Percentiles rank a stretch among this genome's conserved stretches.
phyloP scores from a whole-genome alignment of 2,888 invertebrate species.

The Merodon equestris region DNA sequence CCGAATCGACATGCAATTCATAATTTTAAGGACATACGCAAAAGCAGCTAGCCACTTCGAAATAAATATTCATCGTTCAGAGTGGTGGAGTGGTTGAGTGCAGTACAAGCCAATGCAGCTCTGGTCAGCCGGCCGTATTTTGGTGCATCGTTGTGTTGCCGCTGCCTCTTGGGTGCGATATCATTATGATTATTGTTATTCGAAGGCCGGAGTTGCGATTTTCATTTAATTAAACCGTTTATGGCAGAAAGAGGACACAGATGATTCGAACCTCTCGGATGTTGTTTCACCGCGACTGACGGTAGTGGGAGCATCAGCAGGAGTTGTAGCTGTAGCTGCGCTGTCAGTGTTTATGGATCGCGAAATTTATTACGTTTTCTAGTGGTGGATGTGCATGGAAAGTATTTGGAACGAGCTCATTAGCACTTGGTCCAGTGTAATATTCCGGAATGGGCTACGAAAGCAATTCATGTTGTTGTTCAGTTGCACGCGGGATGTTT shows the following conservation, averaged over 20 bases:
- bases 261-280: slow-evolving; percentile 3
- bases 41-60: slow-evolving; percentile 7
- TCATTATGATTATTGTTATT: slow-evolving; percentile 58
- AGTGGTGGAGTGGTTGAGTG: background rate
- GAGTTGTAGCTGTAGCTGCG: too few relatives aligned
- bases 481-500: slow-evolving; percentile 26
- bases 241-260: slow-evolving; percentile 15
- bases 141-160: slow-evolving; percentile 13
- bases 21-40: slow-evolving; percentile 39
- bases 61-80: slow-evolving; percentile 33
- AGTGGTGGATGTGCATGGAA: slow-evolving; percentile 13
- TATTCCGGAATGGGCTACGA: slow-evolving; percentile 6
- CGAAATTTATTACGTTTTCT: slow-evolving; percentile 48
- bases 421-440: slow-evolving; percentile 21
- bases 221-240: slow-evolving; percentile 56
- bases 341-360: slow-evolving; percentile 37
- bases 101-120: background rate
- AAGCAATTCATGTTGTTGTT: slow-evolving; percentile 43
- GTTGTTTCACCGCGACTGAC: slow-evolving; percentile 18
- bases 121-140: background rate
- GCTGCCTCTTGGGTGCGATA: slow-evolving; percentile 1
- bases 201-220: slow-evolving; percentile 35
- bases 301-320: background rate
- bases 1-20: slow-evolving; percentile 51
- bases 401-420: background rate